phyloP scores from a whole-genome alignment of 64 coral and sea anemone species.

The Acropora tenuis region DNA sequence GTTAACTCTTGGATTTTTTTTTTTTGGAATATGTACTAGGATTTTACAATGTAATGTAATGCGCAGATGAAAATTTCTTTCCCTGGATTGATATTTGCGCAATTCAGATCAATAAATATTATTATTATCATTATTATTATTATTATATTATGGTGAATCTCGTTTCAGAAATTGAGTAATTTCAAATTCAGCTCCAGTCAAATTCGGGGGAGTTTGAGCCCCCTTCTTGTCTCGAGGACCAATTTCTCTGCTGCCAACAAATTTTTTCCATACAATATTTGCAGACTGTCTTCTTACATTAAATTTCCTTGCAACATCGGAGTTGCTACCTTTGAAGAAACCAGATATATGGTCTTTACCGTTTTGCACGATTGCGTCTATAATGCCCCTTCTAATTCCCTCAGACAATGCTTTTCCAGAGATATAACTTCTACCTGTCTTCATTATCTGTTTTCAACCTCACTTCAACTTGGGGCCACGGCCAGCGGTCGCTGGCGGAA shows the following conservation, averaged over 20 bases:
- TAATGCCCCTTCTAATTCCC: slow-evolving; percentile 2
- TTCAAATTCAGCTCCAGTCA: neutral
- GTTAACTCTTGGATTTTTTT: too few species aligned
- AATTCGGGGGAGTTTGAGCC: neutral
- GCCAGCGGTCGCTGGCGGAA: neutral
- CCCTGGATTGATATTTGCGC: too few species aligned
- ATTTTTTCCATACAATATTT: slow-evolving; percentile 21
- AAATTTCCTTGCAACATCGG: slow-evolving; percentile 31
- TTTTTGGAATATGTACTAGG: too few species aligned
- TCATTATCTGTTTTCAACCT: neutral
- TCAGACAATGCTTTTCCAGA: neutral
- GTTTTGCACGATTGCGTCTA: slow-evolving; percentile 5
- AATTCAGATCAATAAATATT: too few species aligned
- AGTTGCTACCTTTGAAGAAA: neutral
- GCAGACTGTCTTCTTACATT: slow-evolving; percentile 15
- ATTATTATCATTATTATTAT: too few species aligned
- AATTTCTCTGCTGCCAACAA: neutral
- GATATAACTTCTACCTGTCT: slow-evolving; percentile 2
- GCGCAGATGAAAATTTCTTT: too few species aligned
- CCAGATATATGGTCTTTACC: neutral
- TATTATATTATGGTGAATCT: neutral
- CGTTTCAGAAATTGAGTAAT: neutral
- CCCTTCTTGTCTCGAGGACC: slow-evolving; percentile 9
- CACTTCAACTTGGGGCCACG: neutral
- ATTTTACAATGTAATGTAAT: too few species aligned